Base-by-base conservation (phyloP, 1,140 invertebrate genomes). In the Dendrolimus punctatus region DNA sequence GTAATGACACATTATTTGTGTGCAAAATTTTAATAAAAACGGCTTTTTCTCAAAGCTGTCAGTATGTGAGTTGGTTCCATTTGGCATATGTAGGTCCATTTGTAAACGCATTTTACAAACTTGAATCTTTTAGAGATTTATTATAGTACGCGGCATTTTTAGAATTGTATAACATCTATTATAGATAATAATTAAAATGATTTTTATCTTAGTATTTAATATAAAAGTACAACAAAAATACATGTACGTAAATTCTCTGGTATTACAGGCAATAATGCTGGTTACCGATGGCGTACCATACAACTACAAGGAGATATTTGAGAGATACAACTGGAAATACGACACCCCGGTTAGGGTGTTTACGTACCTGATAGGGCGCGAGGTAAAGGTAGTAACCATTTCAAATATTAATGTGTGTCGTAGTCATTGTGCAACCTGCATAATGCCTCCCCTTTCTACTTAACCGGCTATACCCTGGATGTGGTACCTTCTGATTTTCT, bases 231-330 rank as follows among this genome's bases (percentile, higher is more conserved):
- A n/a, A n/a, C n/a, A n/a, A n/a, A n/a, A n/a, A n/a, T n/a, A n/a
- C 49, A 74, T 47, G 62, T 61, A 38, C 45, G 64, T 77, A 43
- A 58, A 44, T 74, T 45, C 50, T 59, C n/a, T 57, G 67, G 53
- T 89, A 87, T 62, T 73, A 9, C 94, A 98, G 87, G 98, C 97
- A 6, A 99, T 99, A 68, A 99, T 99, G 98, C 84, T 99, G 47
- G 94, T 99, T 61, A 99, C 98, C 6, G 98, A 99, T 88, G 98
- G 98, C 37, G 95, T 98, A 23, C 97, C 98, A 8, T 95, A 96
- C 65, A 96, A 95, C 71, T 98, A 94, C 81, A 93, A 97, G 70
- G 93, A 96, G 65, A 92, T 99, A 46, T 99, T 99, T 80, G 90
- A 95, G 69, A 87, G 90, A 57, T 97, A 95, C 83, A 99, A 99